Evolutionary conservation across 2,888 invertebrate species (phyloP), one percentile per base, ranked within the genome.

Genomic region (Sinopyrophorus schimmeli): DNA sequence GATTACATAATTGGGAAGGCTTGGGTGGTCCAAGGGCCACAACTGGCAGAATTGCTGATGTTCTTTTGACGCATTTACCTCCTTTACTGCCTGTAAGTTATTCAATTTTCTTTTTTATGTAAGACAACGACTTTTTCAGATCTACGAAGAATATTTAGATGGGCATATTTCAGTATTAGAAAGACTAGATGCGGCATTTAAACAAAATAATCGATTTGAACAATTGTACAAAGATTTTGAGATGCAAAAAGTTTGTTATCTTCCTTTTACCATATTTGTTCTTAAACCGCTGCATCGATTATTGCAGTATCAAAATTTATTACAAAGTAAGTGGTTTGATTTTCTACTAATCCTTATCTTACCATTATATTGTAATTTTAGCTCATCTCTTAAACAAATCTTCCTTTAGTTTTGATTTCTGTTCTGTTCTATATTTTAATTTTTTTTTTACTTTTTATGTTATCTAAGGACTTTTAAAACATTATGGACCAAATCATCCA

Each of bases 261-360:
- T 96, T 58, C 94, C 90, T 1, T 79, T 94, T 40, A 84, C 87
- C 32, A 86, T 87, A 51, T 84, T 93, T 65, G 79, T 93, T 17
- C 75, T 90, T 47, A 89, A 89, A 68, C 90, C 92, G 6, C 78
- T 92, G n/a, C 86, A 87, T 73, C 80, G 96, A 40, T 76, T 94
- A 58, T 76, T 92, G 46, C 92, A 94, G 70, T 92, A 94, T 74
- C 83, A 86, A 68, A 77, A 81, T 65, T 75, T 91, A 67, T 74
- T 92, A 53, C 84, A 89, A 71, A 78, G 89, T 88, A 76, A 78
- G 84, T 77, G 6, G n/a, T n/a, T n/a, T n/a, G n/a, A n/a, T n/a
- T n/a, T n/a, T n/a, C n/a, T n/a, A n/a, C n/a, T n/a, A n/a, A n/a
- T n/a, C n/a, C n/a, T n/a, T n/a, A n/a, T n/a, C n/a, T n/a, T n/a